Conservation (phyloP, 2,888 invertebrate genomes). For the Tipula helvola region DNA sequence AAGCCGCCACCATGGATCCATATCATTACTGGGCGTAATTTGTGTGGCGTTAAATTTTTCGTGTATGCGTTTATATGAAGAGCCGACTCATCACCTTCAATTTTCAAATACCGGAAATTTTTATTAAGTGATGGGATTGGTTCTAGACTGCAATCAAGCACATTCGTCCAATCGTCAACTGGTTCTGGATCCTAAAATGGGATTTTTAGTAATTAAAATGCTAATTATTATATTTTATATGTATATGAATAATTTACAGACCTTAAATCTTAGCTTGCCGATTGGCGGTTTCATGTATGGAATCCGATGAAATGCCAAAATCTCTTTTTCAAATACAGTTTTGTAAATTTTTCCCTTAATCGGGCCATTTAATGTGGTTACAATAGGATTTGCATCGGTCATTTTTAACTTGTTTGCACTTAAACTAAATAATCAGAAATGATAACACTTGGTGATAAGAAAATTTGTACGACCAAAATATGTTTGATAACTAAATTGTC, state of each 20-base stretch:
- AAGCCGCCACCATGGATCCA: not conserved
- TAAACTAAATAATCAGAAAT: no score
- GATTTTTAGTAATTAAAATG: not conserved
- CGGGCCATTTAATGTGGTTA: not conserved
- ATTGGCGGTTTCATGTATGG: not conserved
- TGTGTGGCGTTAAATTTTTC: constrained; percentile 21
- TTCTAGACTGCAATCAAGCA: not conserved
- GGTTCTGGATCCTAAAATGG: not conserved
- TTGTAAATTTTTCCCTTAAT: not conserved
- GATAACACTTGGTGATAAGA: no score
- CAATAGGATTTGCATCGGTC: not conserved
- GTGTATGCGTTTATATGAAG: constrained; percentile 39
- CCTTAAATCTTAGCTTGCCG: not conserved
- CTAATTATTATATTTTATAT: not conserved
- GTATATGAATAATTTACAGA: not conserved
- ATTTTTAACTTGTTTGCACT: not conserved
- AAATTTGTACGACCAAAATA: no score
- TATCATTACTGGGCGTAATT: not conserved
- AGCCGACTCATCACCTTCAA: not conserved
- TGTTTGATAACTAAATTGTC: no score
- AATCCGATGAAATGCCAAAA: not conserved
- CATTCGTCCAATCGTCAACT: not conserved
- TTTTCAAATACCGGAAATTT: constrained; percentile 17
- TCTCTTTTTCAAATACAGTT: not conserved
- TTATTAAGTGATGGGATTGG: not conserved